A percentile compares a stretch with the other conserved stretches of the same genome.
Evolutionary conservation across 2,888 invertebrate genomes (phyloP).

Genomic region (Scaptomyza cyrtandrae): DNA sequence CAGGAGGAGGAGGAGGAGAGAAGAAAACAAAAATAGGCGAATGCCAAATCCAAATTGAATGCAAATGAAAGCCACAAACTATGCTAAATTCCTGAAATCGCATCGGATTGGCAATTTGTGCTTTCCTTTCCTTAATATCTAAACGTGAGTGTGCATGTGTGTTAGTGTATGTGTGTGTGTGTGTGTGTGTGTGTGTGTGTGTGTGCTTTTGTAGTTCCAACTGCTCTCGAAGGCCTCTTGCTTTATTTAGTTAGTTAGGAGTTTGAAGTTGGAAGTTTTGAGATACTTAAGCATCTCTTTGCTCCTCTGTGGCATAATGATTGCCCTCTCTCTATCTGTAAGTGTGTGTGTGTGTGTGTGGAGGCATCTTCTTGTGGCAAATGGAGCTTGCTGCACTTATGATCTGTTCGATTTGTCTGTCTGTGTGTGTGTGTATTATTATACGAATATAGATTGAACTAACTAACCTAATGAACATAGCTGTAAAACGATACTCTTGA

Average conservation of each 20-base stretch:
- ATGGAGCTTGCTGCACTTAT: slow-evolving; percentile 41
- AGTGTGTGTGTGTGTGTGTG: background rate
- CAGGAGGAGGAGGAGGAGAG: slow-evolving; percentile 31
- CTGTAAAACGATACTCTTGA: slow-evolving; percentile 57
- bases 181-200: slow-evolving; percentile 27
- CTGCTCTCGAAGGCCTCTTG: slow-evolving; percentile 56
- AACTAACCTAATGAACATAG: slow-evolving; percentile 65
- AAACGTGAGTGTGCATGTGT: background rate
- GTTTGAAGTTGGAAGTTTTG: slow-evolving; percentile 1
- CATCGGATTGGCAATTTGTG: slow-evolving; percentile 80
- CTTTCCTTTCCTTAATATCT: slow-evolving; percentile 67
- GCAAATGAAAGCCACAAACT: slow-evolving; percentile 83
- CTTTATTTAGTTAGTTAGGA: slow-evolving; percentile 62
- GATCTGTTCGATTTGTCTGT: slow-evolving; percentile 14
- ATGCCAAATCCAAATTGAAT: slow-evolving; percentile 81
- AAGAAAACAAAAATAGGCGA: slow-evolving; percentile 51
- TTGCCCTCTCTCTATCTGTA: slow-evolving; percentile 31
- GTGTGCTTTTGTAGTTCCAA: slow-evolving; percentile 46
- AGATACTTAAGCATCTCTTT: slow-evolving; percentile 34
- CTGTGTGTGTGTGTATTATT: background rate
- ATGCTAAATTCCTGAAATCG: slow-evolving; percentile 82
- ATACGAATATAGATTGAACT: slow-evolving; percentile 35
- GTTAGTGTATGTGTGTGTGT: slow-evolving; percentile 31
- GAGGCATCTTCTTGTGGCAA: slow-evolving; percentile 43
- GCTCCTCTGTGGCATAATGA: slow-evolving; percentile 39